Evolutionary conservation across 2,888 invertebrate species (phyloP), one percentile per base, ranked within the genome.

Genomic region (Brachylomia viminalis): DNA sequence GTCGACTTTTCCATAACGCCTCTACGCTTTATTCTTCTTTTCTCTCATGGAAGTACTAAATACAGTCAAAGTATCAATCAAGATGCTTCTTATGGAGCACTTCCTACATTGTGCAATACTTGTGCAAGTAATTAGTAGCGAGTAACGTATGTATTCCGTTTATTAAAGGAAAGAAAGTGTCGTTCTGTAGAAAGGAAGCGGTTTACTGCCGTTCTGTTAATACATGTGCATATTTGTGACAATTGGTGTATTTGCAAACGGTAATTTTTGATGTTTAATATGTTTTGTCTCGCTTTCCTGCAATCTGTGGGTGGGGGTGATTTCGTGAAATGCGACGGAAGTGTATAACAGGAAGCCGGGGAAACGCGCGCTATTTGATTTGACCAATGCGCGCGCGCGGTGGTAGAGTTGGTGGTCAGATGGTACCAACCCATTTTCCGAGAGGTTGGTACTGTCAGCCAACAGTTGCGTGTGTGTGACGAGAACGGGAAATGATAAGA

Each of bases 101-200:
- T 88, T 87, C 88, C 86, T 76, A 42, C 33, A 68, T 85, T 88
- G 85, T 82, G 75, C 77, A 88, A 86, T 84, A 82, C 81, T 87
- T 88, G 75, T 70, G 65, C 72, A 83, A 79, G 77, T 87, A 87
- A 86, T 87, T 80, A 83, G 68, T 82, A 72, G 70, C 59, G 65
- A 82, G 70, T 77, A 86, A 69, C 61, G 86, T 77, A 70, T 82
- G 73, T 70, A 52, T 77, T 74, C 54, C 42, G 65, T 69, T 87
- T 79, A 80, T 74, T 82, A 77, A 82, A 88, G 89, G 84, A 90
- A 86, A 85, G 90, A 89, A 90, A 89, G 89, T 89, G 84, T 84
- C 83, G 74, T 82, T 75, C 23, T 54, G 58, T 75, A 74, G 87
- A 83, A 87, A 90, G 89, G 88, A 89, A 89, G 65, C 66, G 38